Percentiles rank a stretch among this genome's conserved stretches.
These are phyloP conservation scores for Acanthurus tractus DNA, from an alignment of 2,797 vertebrate species.

Conservation along the genomic window DNA sequence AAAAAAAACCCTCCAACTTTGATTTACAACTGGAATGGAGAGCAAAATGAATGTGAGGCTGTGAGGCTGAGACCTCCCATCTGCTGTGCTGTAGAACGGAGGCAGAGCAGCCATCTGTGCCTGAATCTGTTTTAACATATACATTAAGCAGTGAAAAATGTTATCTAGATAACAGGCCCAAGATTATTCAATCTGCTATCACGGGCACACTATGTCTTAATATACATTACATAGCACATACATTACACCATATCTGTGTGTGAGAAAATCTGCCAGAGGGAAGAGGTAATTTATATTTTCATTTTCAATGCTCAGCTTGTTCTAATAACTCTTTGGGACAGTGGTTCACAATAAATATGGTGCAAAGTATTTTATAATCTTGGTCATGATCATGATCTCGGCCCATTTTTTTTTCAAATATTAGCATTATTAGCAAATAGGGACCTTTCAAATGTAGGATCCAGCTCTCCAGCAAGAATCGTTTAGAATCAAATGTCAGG, in stretches of 20 bases:
- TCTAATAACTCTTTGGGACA: constrained; percentile 47
- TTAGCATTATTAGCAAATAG: constrained; percentile 45
- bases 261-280: constrained; percentile 32
- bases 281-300: constrained; percentile 58
- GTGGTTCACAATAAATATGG: constrained; percentile 50
- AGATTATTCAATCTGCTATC: constrained; percentile 62
- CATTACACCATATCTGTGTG: not conserved
- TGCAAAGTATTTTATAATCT: constrained; percentile 19
- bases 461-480: constrained; percentile 31
- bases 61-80: constrained; percentile 83
- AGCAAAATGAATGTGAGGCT: constrained; percentile 78
- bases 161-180: constrained; percentile 57
- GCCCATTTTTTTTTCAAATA: constrained; percentile 45
- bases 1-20: constrained; percentile 66
- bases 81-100: constrained; percentile 80
- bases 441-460: constrained; percentile 18
- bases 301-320: constrained; percentile 56
- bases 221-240: constrained; percentile 34
- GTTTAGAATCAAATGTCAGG: constrained; percentile 57
- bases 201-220: constrained; percentile 45
- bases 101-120: constrained; percentile 79
- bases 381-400: constrained; percentile 28
- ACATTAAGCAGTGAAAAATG: constrained; percentile 62
- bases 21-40: constrained; percentile 83
- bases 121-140: constrained; percentile 75